phyloP scores from a whole-genome alignment of 2,113 vertebrate genomes.

The Protobothrops flavoviridis region DNA sequence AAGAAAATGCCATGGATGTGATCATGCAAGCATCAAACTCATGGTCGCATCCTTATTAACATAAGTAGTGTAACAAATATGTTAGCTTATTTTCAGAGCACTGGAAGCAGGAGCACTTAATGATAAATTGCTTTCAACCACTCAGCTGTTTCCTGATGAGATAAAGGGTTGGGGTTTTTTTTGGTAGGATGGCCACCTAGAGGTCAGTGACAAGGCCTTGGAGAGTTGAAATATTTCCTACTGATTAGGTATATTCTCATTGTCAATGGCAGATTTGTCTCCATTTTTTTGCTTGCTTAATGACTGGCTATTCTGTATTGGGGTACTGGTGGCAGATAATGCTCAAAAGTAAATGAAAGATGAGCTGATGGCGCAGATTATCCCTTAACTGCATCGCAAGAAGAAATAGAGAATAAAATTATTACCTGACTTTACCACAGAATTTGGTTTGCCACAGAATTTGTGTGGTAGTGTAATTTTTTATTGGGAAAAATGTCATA shows the following conservation, averaged over 20 bases:
- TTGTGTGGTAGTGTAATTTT: not conserved
- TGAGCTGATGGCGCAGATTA: not conserved
- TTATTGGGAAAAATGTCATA: too few species aligned
- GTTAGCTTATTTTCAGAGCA: not conserved
- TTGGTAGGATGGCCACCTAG: not conserved
- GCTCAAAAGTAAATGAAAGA: not conserved
- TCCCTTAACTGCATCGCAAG: not conserved
- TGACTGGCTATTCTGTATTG: not conserved
- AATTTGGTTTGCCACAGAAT: not conserved
- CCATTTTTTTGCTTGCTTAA: not conserved
- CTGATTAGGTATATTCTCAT: not conserved
- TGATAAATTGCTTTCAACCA: not conserved
- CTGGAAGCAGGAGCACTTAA: not conserved
- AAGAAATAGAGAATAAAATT: not conserved
- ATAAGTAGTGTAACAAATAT: not conserved
- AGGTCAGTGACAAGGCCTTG: not conserved
- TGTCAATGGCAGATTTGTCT: not conserved
- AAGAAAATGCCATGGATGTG: not conserved
- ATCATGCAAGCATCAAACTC: not conserved
- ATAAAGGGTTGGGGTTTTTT: not conserved
- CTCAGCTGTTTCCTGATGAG: not conserved
- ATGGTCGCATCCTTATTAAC: not conserved
- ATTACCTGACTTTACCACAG: not conserved
- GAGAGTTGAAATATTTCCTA: not conserved
- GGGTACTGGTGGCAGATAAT: not conserved